Evolutionary conservation across 2,888 invertebrate species (phyloP).

Genomic region (Macropis europaea): DNA sequence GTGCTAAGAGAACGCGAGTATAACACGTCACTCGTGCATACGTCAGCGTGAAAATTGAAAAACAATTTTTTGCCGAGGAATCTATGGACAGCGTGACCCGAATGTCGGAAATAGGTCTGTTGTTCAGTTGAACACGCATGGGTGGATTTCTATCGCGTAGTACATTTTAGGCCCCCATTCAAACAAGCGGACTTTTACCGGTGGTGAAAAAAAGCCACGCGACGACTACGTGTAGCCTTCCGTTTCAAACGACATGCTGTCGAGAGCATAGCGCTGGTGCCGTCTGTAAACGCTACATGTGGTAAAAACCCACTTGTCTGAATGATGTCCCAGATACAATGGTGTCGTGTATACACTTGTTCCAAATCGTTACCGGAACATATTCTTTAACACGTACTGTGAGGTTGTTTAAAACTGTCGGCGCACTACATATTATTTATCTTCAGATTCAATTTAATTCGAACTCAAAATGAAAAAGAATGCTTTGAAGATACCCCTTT

Average conservation of each 20-base stretch:
- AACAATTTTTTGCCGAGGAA: slow-evolving; percentile 14
- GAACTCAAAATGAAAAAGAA: no score
- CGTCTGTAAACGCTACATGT: slow-evolving; percentile 6
- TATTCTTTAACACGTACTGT: background rate
- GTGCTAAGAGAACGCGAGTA: background rate
- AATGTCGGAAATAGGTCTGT: slow-evolving; percentile 17
- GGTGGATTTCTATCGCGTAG: slow-evolving; percentile 6
- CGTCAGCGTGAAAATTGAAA: background rate
- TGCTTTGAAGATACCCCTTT: no score
- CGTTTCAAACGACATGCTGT: slow-evolving; percentile 15
- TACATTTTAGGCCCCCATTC: slow-evolving; percentile 13
- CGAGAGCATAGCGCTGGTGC: slow-evolving; percentile 9
- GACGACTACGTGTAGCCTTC: slow-evolving; percentile 9
- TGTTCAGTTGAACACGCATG: slow-evolving; percentile 22
- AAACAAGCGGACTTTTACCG: slow-evolving; percentile 23
- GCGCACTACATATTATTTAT: background rate
- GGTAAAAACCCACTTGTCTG: slow-evolving; percentile 24
- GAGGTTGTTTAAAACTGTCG: background rate
- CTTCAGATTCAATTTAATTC: no score
- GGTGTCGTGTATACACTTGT: background rate
- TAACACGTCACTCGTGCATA: background rate
- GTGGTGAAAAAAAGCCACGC: slow-evolving; percentile 21
- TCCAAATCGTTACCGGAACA: background rate
- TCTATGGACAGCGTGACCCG: slow-evolving; percentile 5
- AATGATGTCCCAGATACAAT: background rate